A percentile compares a stretch with the other conserved stretches of the same genome.
These are phyloP conservation scores for Rhyacophila brunnea DNA, from an alignment of 1,140 invertebrate species.

Conservation along the genomic window DNA sequence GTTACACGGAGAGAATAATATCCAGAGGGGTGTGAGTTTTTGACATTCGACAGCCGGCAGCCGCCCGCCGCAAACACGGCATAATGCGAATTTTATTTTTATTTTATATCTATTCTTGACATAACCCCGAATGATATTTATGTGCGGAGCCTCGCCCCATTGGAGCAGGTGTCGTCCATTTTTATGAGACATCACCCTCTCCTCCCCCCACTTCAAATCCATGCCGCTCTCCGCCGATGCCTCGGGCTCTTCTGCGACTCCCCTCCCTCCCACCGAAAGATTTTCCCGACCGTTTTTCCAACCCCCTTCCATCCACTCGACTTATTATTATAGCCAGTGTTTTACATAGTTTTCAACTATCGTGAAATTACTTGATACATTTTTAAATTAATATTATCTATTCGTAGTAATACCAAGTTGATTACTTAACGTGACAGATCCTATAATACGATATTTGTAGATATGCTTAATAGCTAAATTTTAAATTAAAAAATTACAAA, in stretches of 20 bases:
- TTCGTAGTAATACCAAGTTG: no score
- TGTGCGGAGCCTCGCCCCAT: constrained; percentile 33
- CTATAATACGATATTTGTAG: no score
- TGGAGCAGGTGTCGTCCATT: constrained; percentile 37
- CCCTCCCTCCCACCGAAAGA: not conserved
- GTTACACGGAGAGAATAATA: no score
- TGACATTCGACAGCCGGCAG: no score
- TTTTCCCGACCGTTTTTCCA: not conserved
- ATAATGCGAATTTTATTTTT: constrained; percentile 37
- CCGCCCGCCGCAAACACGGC: constrained; percentile 21
- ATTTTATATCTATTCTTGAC: constrained; percentile 36
- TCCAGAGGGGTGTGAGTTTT: no score
- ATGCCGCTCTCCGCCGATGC: not conserved
- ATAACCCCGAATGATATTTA: constrained; percentile 37
- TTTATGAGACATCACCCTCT: constrained; percentile 24
- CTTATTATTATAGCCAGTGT: not conserved
- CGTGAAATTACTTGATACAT: no score
- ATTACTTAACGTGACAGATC: no score
- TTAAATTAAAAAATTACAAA: no score
- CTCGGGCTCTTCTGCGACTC: not conserved
- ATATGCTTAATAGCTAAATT: no score
- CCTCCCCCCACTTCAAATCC: no score
- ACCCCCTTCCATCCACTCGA: not conserved
- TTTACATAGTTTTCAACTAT: not conserved
- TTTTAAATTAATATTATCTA: no score